Percentiles rank a stretch among this genome's conserved stretches.
Evolutionary conservation across 1,140 invertebrate species (phyloP).

Genomic region (Hestina assimilis): DNA sequence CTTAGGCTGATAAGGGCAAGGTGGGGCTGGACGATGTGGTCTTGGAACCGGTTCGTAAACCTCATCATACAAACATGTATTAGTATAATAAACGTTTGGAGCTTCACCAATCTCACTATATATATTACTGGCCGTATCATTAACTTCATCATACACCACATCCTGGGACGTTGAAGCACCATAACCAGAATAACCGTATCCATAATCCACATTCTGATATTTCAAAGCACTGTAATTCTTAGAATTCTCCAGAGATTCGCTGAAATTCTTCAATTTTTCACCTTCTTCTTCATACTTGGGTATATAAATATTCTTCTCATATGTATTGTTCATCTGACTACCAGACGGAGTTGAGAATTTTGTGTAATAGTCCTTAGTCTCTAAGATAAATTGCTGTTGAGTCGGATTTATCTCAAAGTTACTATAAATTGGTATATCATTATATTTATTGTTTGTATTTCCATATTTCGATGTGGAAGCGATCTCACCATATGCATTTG

Average conservation of each 20-base stretch:
- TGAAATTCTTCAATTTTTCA: constrained; percentile 63
- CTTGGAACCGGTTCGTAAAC: constrained; percentile 55
- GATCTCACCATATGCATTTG: constrained; percentile 18
- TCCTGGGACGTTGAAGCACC: constrained; percentile 38
- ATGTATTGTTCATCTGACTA: constrained; percentile 42
- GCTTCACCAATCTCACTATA: constrained; percentile 62
- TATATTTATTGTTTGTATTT: constrained; percentile 26
- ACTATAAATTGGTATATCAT: constrained; percentile 56
- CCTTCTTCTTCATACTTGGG: constrained; percentile 58
- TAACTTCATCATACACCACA: constrained; percentile 50
- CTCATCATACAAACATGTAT: constrained; percentile 57
- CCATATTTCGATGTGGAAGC: constrained; percentile 29
- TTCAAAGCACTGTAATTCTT: constrained; percentile 68
- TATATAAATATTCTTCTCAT: constrained; percentile 68
- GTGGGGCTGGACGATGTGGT: constrained; percentile 67
- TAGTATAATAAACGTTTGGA: constrained; percentile 30
- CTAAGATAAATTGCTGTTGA: constrained; percentile 52
- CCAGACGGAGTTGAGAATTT: constrained; percentile 58
- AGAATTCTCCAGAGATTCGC: constrained; percentile 59
- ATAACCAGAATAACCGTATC: constrained; percentile 37
- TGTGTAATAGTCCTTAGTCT: constrained; percentile 66
- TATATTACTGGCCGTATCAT: constrained; percentile 55
- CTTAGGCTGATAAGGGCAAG: constrained; percentile 51
- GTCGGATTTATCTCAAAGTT: constrained; percentile 60
- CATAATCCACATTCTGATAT: constrained; percentile 60